Evolutionary conservation across 2,888 invertebrate genomes (phyloP), one percentile per base, ranked within the genome.

Genomic region (Cryptocheilus praepositus): DNA sequence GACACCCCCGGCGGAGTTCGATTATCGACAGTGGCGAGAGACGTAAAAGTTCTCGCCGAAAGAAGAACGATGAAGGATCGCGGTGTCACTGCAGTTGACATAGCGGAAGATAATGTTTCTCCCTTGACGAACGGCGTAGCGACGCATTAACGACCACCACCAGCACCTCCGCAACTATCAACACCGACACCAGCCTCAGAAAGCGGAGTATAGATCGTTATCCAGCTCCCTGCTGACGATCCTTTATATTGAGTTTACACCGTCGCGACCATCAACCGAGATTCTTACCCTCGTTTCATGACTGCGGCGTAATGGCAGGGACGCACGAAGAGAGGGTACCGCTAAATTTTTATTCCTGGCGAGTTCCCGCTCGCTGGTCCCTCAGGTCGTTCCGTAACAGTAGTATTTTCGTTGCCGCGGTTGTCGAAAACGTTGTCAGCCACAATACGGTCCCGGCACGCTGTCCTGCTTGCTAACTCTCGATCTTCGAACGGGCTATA

Each of bases 21-120:
- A 36, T 36, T 36, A 36, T 36, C 36, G 36, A 11, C 36, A 11
- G 36, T 8, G 19, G 49, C n/a, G 16, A 19, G 19, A 49, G 18
- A 49, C 49, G 49, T 18, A 8, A 18, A 57, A 63, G 53, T 64
- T 67, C 61, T 49, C 19, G 18, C 49, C 18, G n/a, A 18, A 19
- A 49, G 49, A 16, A 19, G 49, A 5, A 19, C 49, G 49, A 18
- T 49, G 19, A 19, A 49, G 49, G 18, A 16, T 19, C 19, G 36
- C 36, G 36, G 11, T 36, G 36, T 36, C 71, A 71, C 57, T 62
- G 55, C 28, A 18, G 63, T 62, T 67, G 67, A 73, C 61, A 64
- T 58, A 69, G 64, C 60, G 54, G 67, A 63, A 56, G 73, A 74
- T 74, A 74, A 74, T 67, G 69, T 64, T 60, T 54, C 57, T 46